Evolutionary conservation across 2,888 invertebrate genomes (phyloP), one percentile per base, ranked within the genome.

Genomic region (Hirtodrosophila histrioides): DNA sequence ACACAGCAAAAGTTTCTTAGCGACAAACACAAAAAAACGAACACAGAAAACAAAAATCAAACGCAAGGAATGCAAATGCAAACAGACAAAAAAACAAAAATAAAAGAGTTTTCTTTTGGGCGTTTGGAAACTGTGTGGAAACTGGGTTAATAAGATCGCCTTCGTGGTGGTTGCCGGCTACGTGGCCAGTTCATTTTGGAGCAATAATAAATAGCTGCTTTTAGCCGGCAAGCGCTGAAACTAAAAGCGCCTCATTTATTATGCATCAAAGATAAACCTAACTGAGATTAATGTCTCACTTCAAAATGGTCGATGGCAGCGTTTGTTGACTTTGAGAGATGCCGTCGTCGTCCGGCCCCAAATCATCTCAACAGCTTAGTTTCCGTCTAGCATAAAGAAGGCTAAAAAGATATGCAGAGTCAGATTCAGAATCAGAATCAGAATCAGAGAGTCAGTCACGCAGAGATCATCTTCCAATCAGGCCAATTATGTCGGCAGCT

Each of bases 261-360:
- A 88, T 83, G 84, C 86, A 88, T 86, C 83, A 88, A 85, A 84
- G 84, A 84, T 84, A 84, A 84, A 83, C 81, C 78, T 82, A 84
- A 84, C 84, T 84, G 88, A 88, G 88, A 84, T 84, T 84, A 84
- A 88, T 84, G 84, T 88, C 84, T 88, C 84, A 88, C 88, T 84
- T 84, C 77, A 71, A 60, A 69, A 65, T 62, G 69, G 56, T 61
- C 49, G 79, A 84, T 81, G 64, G 57, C 37, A 55, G 54, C 67
- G 71, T 46, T 73, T 65, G 64, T 23, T 54, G 43, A 45, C 69
- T 61, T 51, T 74, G 37, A 51, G 50, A n/a, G 50, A 12, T 49
- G 6, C 29, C 10, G n/a, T 29, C 17, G 40, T 27, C 27, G 4
- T 27, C 41, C 29, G 64, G 36, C 67, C 44, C 64, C 67, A 51